Conservation (phyloP, 2,113 vertebrate genomes). For the Alexandromys fortis region DNA sequence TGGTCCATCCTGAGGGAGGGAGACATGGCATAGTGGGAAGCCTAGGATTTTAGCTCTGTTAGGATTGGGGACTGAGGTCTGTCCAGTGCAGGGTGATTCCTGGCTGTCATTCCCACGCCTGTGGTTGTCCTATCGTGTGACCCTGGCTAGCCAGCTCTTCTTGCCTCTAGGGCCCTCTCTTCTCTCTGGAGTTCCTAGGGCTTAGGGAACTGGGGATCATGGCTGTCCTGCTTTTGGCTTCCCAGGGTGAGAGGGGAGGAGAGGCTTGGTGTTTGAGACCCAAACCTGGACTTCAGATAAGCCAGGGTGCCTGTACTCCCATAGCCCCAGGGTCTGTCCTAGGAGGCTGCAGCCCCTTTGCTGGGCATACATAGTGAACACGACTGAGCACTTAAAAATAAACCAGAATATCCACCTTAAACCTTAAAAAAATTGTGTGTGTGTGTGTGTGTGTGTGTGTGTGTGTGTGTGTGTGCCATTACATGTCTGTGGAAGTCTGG, state of each 20-base stretch:
- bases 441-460: too few relatives aligned
- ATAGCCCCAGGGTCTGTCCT: too few relatives aligned
- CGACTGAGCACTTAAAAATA: not conserved
- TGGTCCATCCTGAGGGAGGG: slow-evolving; percentile 82
- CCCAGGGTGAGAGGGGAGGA: not conserved
- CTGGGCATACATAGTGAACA: not conserved
- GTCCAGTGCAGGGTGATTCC: not conserved
- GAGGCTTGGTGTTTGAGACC: not conserved
- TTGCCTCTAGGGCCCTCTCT: not conserved
- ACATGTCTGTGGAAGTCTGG: not conserved
- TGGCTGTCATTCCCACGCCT: not conserved
- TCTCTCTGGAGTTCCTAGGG: not conserved
- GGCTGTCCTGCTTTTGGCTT: not conserved
- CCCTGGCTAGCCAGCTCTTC: not conserved
- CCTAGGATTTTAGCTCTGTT: not conserved
- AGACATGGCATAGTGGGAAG: not conserved
- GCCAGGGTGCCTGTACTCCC: not conserved
- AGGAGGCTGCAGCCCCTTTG: not conserved
- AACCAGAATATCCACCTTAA: not conserved
- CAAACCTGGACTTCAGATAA: not conserved
- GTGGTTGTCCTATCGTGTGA: not conserved
- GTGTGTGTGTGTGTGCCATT: not conserved
- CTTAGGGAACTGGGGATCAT: not conserved
- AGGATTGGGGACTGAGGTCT: not conserved
- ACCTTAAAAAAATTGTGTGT: not conserved